Conservation (phyloP, 2,888 invertebrate genomes). For the Drosophila tanythrix region DNA sequence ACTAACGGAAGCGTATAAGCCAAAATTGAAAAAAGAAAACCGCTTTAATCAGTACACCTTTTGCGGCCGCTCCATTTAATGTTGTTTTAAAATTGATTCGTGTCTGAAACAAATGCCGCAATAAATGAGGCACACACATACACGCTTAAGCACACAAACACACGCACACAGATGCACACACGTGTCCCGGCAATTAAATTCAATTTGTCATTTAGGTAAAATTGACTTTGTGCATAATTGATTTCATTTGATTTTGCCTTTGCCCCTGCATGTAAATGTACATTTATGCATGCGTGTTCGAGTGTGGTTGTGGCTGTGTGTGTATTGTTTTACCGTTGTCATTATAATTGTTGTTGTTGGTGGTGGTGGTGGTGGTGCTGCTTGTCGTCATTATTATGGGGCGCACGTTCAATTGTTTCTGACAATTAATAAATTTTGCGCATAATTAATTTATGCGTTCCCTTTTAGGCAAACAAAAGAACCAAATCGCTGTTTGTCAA, state of each 20-base stretch:
- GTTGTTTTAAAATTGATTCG: slow-evolving; percentile 17
- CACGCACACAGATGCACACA: slow-evolving; percentile 22
- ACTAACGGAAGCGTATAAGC: background rate
- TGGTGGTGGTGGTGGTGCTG: slow-evolving; percentile 14
- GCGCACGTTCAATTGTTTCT: slow-evolving; percentile 66
- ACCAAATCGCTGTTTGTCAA: slow-evolving; percentile 40
- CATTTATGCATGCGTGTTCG: background rate
- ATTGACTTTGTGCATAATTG: slow-evolving; percentile 73
- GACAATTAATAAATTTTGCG: slow-evolving; percentile 73
- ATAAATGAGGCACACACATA: slow-evolving; percentile 30
- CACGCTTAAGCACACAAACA: background rate
- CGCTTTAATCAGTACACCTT: slow-evolving; percentile 2
- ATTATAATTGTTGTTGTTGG: slow-evolving; percentile 37
- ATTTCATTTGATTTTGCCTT: slow-evolving; percentile 67
- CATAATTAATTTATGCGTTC: slow-evolving; percentile 70
- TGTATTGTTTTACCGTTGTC: slow-evolving; percentile 46
- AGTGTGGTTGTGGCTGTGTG: background rate
- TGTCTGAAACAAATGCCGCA: slow-evolving; percentile 13
- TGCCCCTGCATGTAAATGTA: slow-evolving; percentile 11
- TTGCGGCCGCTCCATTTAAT: background rate
- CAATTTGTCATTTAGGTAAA: slow-evolving; percentile 69
- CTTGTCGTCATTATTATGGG: slow-evolving; percentile 27
- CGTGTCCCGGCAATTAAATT: slow-evolving; percentile 67
- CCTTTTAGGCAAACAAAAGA: slow-evolving; percentile 64
- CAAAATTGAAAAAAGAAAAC: background rate